Percentiles rank a stretch among this genome's conserved stretches.
These are phyloP conservation scores for Aeoliscus strigatus DNA, from an alignment of 2,797 vertebrate genomes.

Conservation along the genomic window DNA sequence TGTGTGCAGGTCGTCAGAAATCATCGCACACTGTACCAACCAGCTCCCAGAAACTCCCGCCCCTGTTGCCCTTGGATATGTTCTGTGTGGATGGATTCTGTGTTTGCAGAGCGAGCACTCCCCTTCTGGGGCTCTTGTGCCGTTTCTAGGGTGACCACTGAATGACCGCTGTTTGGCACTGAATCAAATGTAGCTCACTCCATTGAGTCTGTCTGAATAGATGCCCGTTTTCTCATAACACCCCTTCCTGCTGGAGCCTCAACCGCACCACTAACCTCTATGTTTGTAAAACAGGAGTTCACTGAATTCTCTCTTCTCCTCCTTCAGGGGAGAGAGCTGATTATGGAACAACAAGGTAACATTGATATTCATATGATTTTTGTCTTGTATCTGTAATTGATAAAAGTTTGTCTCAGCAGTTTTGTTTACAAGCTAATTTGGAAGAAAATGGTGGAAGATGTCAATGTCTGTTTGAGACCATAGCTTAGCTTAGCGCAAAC, in stretches of 20 bases:
- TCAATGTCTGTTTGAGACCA: too few species aligned
- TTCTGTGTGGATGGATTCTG: too few species aligned
- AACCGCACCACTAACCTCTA: conserved; percentile 47
- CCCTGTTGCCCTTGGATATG: conserved; percentile 59
- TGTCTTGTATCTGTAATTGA: not conserved
- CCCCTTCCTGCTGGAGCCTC: conserved; percentile 64
- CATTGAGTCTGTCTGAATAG: conserved; percentile 66
- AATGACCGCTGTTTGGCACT: conserved; percentile 66
- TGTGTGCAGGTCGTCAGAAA: conserved; percentile 32
- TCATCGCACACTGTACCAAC: conserved; percentile 40
- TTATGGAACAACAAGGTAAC: conserved; percentile 93
- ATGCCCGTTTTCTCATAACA: conserved; percentile 60
- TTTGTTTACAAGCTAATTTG: not conserved
- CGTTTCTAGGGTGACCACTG: conserved; percentile 71
- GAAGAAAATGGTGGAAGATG: not conserved
- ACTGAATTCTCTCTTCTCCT: conserved; percentile 46
- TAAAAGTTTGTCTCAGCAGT: too few species aligned
- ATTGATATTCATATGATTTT: too few species aligned
- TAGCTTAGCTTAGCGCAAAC: too few species aligned
- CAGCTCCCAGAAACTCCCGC: conserved; percentile 29
- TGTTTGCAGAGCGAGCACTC: conserved; percentile 46
- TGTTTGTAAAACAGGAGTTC: conserved; percentile 37
- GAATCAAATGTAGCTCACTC: conserved; percentile 65
- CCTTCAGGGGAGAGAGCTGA: conserved; percentile 86
- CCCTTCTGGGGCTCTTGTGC: conserved; percentile 61